Conservation (phyloP, 2,888 invertebrate species). For the Pseudoips prasinana region DNA sequence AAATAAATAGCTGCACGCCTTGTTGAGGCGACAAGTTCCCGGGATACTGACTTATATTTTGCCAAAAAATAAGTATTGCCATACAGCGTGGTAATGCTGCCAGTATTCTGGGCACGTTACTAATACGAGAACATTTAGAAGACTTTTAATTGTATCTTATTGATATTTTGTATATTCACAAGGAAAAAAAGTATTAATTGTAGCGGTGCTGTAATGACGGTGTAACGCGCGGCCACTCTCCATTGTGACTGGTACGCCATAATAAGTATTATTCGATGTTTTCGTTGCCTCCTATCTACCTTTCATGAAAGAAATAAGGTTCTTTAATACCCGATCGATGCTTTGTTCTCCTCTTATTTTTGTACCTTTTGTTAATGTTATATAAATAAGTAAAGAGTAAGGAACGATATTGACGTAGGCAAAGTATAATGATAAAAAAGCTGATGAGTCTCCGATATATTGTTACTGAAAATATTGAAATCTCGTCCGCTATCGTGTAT, state of each 20-base stretch:
- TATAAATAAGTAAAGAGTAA: slow-evolving; percentile 40
- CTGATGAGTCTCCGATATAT: slow-evolving; percentile 30
- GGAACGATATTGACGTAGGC: slow-evolving; percentile 21
- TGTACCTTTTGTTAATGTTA: slow-evolving; percentile 50
- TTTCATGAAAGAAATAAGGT: slow-evolving; percentile 47
- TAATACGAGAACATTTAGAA: no score
- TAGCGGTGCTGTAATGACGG: no score
- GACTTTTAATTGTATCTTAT: no score
- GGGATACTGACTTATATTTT: no score
- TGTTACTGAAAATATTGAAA: slow-evolving; percentile 23
- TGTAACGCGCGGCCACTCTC: slow-evolving; percentile 33
- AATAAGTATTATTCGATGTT: slow-evolving; percentile 63
- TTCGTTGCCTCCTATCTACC: slow-evolving; percentile 49
- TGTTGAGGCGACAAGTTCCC: no score
- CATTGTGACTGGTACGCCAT: slow-evolving; percentile 51
- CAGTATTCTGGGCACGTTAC: no score
- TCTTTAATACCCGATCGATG: slow-evolving; percentile 48
- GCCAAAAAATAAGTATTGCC: no score
- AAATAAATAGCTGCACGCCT: no score
- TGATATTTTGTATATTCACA: no score
- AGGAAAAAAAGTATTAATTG: no score
- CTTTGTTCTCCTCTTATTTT: slow-evolving; percentile 43
- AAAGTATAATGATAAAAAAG: slow-evolving; percentile 35
- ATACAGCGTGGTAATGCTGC: no score
- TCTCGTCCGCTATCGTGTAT: slow-evolving; percentile 13